Conservation (phyloP, 1,140 invertebrate genomes). For the Hestina assimilis region DNA sequence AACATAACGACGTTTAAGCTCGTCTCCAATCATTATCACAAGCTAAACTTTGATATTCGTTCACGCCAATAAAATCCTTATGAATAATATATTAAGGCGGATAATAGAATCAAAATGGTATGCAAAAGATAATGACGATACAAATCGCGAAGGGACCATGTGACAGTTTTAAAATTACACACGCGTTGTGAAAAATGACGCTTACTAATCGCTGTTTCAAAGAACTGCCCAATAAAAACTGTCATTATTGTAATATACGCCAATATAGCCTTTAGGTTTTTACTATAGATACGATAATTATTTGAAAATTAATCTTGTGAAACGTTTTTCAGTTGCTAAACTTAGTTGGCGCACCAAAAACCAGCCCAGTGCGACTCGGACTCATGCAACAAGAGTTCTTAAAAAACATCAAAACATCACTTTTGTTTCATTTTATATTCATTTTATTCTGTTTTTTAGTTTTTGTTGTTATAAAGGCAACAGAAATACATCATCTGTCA, state of each 20-base stretch:
- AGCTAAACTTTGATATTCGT: not conserved
- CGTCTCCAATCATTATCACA: constrained; percentile 32
- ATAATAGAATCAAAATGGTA: constrained; percentile 9
- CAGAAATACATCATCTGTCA: no score
- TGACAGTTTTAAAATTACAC: constrained; percentile 55
- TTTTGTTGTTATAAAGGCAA: no score
- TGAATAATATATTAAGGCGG: not conserved
- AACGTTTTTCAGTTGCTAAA: no score
- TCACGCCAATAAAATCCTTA: not conserved
- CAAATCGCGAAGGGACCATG: constrained; percentile 38
- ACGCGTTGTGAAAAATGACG: constrained; percentile 43
- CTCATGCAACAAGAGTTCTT: no score
- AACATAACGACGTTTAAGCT: constrained; percentile 23
- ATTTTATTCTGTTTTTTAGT: no score
- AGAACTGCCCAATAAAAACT: constrained; percentile 27
- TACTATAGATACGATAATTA: not conserved
- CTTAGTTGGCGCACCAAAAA: no score
- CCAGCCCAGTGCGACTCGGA: no score
- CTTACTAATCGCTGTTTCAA: constrained; percentile 30
- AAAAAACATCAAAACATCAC: no score
- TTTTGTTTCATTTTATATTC: no score
- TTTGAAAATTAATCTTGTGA: no score
- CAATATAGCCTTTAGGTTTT: constrained; percentile 3
- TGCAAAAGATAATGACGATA: constrained; percentile 35
- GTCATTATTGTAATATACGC: constrained; percentile 4